Percentiles rank a stretch among this genome's conserved stretches.
phyloP scores from a whole-genome alignment of 2,113 vertebrate species.

The Electrona antarctica region DNA sequence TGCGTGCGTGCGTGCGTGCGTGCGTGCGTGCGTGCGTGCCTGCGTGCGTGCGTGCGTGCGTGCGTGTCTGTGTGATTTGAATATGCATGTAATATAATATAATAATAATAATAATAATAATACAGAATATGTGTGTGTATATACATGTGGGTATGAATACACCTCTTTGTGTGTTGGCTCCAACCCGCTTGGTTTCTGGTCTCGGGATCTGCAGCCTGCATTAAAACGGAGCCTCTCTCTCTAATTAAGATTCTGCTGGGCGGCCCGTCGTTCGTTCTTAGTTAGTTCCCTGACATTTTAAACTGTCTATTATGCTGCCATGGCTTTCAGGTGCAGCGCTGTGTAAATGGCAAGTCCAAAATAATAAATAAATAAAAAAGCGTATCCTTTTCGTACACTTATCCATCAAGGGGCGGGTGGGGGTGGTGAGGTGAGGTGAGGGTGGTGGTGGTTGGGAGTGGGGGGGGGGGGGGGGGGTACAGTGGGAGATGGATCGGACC shows the following conservation, averaged over 20 bases:
- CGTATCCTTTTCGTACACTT: slow-evolving; percentile 86
- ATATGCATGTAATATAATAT: not conserved
- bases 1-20: not conserved
- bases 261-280: slow-evolving; percentile 82
- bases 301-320: slow-evolving; percentile 84
- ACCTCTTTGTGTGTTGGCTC: not conserved
- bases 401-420: slow-evolving; percentile 74
- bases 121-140: not conserved
- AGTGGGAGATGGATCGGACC: slow-evolving; percentile 63
- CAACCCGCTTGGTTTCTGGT: slow-evolving; percentile 26
- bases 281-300: slow-evolving; percentile 86
- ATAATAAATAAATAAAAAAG: slow-evolving; percentile 59
- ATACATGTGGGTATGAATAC: not conserved
- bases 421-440: too few relatives aligned
- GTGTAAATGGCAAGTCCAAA: slow-evolving; percentile 85
- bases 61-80: not conserved
- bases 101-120: not conserved
- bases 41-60: not conserved
- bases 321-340: slow-evolving; percentile 84
- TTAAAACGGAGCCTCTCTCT: slow-evolving; percentile 66
- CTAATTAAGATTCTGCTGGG: slow-evolving; percentile 84
- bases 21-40: not conserved
- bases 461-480: slow-evolving; percentile 22
- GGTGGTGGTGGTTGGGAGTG: not conserved
- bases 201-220: slow-evolving; percentile 59